Conservation (phyloP, 2,113 vertebrate species). For the Oceanodroma tethys region DNA sequence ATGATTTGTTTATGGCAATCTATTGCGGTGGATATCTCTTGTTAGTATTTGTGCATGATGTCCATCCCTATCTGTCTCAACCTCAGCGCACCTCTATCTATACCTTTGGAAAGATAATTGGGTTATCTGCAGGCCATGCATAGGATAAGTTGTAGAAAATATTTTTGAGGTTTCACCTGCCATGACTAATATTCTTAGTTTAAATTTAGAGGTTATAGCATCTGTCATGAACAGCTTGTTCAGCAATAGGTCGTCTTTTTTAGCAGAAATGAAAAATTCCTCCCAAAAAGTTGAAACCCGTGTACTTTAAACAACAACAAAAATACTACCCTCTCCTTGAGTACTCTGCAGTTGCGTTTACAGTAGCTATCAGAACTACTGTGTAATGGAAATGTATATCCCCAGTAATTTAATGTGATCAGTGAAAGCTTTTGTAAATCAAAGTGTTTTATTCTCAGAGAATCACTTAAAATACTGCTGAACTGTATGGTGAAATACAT, state of each 20-base stretch:
- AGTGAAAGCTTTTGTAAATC: slow-evolving; percentile 47
- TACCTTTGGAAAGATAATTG: neutral
- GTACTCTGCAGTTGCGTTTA: neutral
- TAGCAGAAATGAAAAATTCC: neutral
- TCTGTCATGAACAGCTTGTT: neutral
- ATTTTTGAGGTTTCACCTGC: neutral
- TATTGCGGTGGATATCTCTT: neutral
- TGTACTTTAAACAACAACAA: neutral
- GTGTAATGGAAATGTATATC: neutral
- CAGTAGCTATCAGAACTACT: neutral
- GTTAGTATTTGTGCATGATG: neutral
- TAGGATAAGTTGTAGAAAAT: neutral
- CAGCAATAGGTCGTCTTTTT: neutral
- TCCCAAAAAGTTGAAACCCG: neutral
- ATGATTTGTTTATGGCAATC: neutral
- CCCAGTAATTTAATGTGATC: slow-evolving; percentile 19
- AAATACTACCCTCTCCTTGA: neutral
- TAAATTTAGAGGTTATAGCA: neutral
- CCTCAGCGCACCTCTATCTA: neutral
- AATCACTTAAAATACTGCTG: slow-evolving; percentile 13
- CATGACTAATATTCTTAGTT: neutral
- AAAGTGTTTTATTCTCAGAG: slow-evolving; percentile 30
- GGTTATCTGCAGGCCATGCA: neutral
- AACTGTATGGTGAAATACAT: slow-evolving; percentile 22
- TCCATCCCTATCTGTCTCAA: neutral